Conservation (phyloP, 2,888 invertebrate species). For the Acronicta leporina region DNA sequence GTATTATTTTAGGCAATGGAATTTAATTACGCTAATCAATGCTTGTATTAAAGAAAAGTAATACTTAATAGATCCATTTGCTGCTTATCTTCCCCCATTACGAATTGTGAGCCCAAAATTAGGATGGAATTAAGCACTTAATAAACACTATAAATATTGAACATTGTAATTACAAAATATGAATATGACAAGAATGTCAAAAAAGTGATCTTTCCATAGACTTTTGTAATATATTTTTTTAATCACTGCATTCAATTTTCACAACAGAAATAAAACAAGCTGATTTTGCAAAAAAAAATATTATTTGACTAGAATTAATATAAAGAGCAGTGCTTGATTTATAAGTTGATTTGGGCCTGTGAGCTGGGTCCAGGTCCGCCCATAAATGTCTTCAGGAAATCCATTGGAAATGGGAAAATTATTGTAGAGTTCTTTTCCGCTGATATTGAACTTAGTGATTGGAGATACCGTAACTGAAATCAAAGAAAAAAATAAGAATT, state of each 20-base stretch:
- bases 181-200: constrained; percentile 26
- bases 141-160: constrained; percentile 32
- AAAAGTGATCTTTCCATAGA: neutral
- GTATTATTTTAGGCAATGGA: too few species aligned
- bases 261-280: neutral
- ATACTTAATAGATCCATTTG: neutral
- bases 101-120: neutral
- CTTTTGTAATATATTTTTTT: neutral
- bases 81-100: neutral
- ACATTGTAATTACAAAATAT: neutral
- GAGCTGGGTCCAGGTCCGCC: constrained; percentile 68
- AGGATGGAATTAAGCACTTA: neutral
- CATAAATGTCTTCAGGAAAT: constrained; percentile 90
- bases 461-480: constrained; percentile 94
- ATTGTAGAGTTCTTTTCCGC: constrained; percentile 98
- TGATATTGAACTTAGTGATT: constrained; percentile 97
- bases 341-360: constrained; percentile 55
- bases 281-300: constrained; percentile 7
- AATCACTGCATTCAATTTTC: neutral
- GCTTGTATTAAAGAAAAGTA: too few species aligned
- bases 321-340: constrained; percentile 16
- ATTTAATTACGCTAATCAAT: too few species aligned
- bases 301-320: constrained; percentile 42
- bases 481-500: constrained; percentile 3
- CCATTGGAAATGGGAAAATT: constrained; percentile 97